Percentiles rank a stretch among this genome's conserved stretches.
phyloP scores from a whole-genome alignment of 2,797 vertebrate species.

The Allochrocebus solatus region DNA sequence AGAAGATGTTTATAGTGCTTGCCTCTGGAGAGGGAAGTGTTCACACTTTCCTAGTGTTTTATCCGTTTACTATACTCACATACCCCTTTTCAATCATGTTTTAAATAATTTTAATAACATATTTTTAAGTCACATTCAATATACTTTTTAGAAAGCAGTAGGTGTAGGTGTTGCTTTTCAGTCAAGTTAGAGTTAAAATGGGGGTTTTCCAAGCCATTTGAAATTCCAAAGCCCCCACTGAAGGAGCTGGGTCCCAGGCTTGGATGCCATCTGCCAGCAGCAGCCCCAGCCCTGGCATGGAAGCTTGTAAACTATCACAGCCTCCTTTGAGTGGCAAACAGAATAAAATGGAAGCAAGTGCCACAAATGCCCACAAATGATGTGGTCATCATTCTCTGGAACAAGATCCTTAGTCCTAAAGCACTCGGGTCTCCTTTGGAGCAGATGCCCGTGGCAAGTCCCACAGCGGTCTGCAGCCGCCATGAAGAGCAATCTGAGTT shows the following conservation, averaged over 20 bases:
- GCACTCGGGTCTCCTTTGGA: not conserved
- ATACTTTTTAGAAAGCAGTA: not conserved
- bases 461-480: too few species aligned
- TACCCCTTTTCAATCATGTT: not conserved
- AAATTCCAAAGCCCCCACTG: accelerated
- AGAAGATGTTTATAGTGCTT: not conserved
- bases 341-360: not conserved
- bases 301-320: accelerated
- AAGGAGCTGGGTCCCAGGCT: accelerated
- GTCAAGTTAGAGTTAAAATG: not conserved
- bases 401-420: accelerated
- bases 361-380: not conserved
- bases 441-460: not conserved
- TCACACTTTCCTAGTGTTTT: too few species aligned
- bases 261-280: accelerated
- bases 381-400: not conserved
- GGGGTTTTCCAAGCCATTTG: not conserved
- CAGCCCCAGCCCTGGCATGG: not conserved
- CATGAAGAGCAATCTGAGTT: accelerated
- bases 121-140: not conserved
- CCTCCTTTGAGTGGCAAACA: not conserved
- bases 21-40: accelerated
- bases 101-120: not conserved
- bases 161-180: not conserved
- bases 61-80: not conserved